Conservation (phyloP, 2,113 vertebrate species). For the Scopus umbretta region DNA sequence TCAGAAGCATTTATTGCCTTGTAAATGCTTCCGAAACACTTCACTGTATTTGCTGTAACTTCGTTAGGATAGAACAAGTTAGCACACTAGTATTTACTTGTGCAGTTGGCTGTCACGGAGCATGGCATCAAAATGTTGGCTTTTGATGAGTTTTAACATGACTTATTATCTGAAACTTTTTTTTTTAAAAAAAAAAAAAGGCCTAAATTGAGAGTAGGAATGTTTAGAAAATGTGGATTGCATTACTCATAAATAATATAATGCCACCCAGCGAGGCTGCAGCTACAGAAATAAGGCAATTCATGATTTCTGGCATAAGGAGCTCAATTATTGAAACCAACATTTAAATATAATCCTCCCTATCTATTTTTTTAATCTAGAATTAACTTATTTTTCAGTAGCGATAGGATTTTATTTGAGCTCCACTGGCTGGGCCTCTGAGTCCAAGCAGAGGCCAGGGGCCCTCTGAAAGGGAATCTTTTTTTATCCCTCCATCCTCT, state of each 20-base stretch:
- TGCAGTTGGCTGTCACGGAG: neutral
- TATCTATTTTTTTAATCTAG: neutral
- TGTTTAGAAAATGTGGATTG: constrained; percentile 13
- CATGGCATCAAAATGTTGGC: neutral
- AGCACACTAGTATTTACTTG: neutral
- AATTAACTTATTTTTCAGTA: constrained; percentile 22
- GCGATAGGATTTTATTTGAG: constrained; percentile 6
- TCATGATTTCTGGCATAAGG: neutral
- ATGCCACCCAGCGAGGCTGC: neutral
- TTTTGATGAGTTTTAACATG: neutral
- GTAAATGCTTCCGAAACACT: neutral
- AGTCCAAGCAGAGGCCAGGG: neutral
- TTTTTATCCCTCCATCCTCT: neutral
- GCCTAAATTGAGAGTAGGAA: neutral
- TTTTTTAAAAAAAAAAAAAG: neutral
- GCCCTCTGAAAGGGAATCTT: constrained; percentile 26
- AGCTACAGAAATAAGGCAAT: neutral
- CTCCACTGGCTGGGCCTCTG: neutral
- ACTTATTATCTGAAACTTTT: neutral
- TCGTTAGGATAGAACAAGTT: neutral
- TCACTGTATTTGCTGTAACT: neutral
- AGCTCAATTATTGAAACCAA: neutral
- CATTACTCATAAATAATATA: constrained; percentile 44
- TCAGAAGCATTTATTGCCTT: neutral
- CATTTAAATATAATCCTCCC: neutral